Evolutionary conservation across 2,113 vertebrate species (phyloP).

Genomic region (Ameiurus melas): DNA sequence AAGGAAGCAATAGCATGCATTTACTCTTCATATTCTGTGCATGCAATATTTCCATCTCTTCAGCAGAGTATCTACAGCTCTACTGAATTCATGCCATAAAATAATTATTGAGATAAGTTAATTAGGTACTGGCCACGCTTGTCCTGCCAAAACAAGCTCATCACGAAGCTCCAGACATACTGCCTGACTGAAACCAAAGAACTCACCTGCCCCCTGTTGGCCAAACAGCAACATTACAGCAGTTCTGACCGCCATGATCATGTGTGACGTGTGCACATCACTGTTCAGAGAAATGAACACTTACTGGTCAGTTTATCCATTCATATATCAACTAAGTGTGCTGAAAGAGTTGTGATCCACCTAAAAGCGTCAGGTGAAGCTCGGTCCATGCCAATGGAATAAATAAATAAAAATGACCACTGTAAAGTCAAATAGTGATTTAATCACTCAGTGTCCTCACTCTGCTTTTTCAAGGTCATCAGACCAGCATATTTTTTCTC

Average conservation of each 20-base stretch:
- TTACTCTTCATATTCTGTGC: not conserved
- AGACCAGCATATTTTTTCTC: not conserved
- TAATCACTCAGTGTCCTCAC: not conserved
- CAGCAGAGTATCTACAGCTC: not conserved
- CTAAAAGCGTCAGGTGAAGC: not conserved
- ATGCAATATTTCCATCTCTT: not conserved
- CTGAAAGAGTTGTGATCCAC: not conserved
- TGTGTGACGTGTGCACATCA: conserved; percentile 49
- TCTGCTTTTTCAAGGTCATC: conserved; percentile 26
- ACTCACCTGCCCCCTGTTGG: conserved; percentile 69
- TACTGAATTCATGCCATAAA: conserved; percentile 3
- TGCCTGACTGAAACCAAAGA: conserved; percentile 25
- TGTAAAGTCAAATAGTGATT: not conserved
- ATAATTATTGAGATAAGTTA: conserved; percentile 22
- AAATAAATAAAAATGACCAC: not conserved
- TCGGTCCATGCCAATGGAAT: not conserved
- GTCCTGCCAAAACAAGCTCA: conserved; percentile 22
- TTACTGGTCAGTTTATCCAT: not conserved
- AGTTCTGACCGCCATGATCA: not conserved
- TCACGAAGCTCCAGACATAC: conserved; percentile 21
- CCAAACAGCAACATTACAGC: conserved; percentile 1
- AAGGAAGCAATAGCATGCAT: not conserved
- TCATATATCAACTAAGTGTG: not conserved
- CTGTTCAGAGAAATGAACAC: conserved; percentile 17
- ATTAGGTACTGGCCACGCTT: conserved; percentile 25